Evolutionary conservation across 2,113 vertebrate genomes (phyloP), one percentile per base, ranked within the genome.

Genomic region (Lophius piscatorius): DNA sequence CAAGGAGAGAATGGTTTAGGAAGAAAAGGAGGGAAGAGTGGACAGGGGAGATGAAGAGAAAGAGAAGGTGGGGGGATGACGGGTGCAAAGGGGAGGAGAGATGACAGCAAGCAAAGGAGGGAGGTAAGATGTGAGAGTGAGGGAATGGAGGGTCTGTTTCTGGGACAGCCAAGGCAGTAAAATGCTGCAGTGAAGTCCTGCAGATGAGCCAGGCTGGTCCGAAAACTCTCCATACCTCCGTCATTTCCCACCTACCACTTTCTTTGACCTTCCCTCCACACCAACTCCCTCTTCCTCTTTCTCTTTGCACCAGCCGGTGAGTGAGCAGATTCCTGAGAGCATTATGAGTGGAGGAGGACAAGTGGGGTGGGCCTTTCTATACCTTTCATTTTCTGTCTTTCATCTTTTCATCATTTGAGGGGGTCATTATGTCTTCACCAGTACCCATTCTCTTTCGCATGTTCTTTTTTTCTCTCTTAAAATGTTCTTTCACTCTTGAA

Each of bases 241-340:
- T 65, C 40, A 38, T 65, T 48, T 67, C 51, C 35, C 51, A 65
- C 34, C 39, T 63, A 57, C 54, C 57, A 51, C 64, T 38, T 44
- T 59, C 62, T 54, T 76, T 77, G 82, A 82, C 79, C 81, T 84
- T 72, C 73, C 34, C 45, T 63, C 73, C 72, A 74, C 66, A 76
- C 69, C n/a, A 12, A 9, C 58, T 29, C 45, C 29, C 44, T 16
- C 49, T 34, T 34, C 21, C 76, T 68, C 38, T 47, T 35, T 60
- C 47, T 79, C 70, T 64, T 63, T 86, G 85, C 87, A 79, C 60
- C 83, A 83, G 78, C 71, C 64, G 52, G 80, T 86, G 85, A 86
- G 85, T 79, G 76, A 82, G 87, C 83, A 86, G 60, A 85, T 89
- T 87, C 80, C 70, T 74, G 44, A 79, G 56, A 63, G 54, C 73